Evolutionary conservation across 2,797 vertebrate species (phyloP).

Genomic region (Leucoraja ocellata): DNA sequence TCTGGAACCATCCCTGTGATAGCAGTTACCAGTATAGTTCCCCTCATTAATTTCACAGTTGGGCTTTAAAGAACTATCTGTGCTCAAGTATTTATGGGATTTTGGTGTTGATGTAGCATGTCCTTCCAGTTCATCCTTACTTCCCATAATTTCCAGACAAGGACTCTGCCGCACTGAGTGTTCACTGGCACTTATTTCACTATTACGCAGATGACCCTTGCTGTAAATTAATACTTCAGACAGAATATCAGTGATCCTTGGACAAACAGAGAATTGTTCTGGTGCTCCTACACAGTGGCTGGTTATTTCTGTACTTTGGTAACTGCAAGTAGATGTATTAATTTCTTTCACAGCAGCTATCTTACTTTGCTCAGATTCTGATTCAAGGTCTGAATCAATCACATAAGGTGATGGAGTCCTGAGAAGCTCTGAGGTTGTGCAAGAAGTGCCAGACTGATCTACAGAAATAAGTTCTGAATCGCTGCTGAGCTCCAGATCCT

Average conservation of each 20-base stretch:
- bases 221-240: constrained; percentile 39
- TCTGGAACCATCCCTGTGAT: constrained; percentile 75
- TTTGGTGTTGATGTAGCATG: constrained; percentile 79
- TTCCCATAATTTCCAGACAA: constrained; percentile 39
- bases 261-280: not conserved
- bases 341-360: constrained; percentile 32
- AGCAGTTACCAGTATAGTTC: constrained; percentile 64
- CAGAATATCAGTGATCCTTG: not conserved
- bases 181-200: not conserved
- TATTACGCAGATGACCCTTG: not conserved
- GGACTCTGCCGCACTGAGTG: not conserved
- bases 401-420: constrained; percentile 48
- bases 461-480: constrained; percentile 46
- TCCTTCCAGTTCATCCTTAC: constrained; percentile 40
- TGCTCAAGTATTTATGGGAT: constrained; percentile 46
- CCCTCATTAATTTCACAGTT: constrained; percentile 65
- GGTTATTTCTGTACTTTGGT: constrained; percentile 9
- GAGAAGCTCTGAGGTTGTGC: constrained; percentile 51
- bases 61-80: constrained; percentile 33
- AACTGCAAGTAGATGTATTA: constrained; percentile 31
- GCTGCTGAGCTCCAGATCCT: constrained; percentile 55
- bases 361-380: not conserved
- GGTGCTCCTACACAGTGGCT: too few relatives aligned
- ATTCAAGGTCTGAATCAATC: constrained; percentile 48
- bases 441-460: constrained; percentile 48